Percentiles rank a stretch among this genome's conserved stretches.
Evolutionary conservation across 2,113 vertebrate species (phyloP).

Genomic region (Probosciger aterrimus): DNA sequence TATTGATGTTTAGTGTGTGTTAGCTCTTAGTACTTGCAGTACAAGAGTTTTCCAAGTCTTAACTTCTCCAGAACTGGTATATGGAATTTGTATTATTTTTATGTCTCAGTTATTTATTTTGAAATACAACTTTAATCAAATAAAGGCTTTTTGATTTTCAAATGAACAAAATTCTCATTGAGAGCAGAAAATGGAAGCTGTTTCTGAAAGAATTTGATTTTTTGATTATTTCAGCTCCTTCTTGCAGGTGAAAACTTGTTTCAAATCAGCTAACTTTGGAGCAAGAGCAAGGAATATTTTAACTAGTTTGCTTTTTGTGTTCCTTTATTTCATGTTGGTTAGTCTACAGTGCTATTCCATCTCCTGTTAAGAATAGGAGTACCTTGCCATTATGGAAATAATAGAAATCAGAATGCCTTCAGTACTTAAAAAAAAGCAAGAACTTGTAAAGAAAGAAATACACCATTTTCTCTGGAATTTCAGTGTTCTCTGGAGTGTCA

Average conservation of each 20-base stretch:
- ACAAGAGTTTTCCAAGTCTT: not conserved
- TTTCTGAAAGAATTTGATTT: not conserved
- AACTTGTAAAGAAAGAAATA: not conserved
- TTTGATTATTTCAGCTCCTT: not conserved
- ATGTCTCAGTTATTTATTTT: not conserved
- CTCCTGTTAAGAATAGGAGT: not conserved
- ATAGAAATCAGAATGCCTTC: not conserved
- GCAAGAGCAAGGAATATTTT: not conserved
- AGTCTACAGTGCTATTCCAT: not conserved
- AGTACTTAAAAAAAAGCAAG: not conserved
- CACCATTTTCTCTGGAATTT: fast-evolving
- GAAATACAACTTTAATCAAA: not conserved
- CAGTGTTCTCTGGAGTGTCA: not conserved
- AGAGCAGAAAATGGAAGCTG: not conserved
- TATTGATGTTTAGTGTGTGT: not conserved
- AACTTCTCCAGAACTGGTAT: not conserved
- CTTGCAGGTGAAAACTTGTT: not conserved
- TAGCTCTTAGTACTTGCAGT: not conserved
- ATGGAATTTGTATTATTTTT: not conserved
- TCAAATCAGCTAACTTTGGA: not conserved
- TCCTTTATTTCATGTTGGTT: not conserved
- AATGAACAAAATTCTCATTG: not conserved
- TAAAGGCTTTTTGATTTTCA: not conserved
- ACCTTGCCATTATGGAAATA: not conserved
- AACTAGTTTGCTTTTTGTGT: not conserved